Percentiles rank a stretch among this genome's conserved stretches.
These are phyloP conservation scores for Carposina sasakii DNA, from an alignment of 1,140 invertebrate genomes.

Conservation along the genomic window DNA sequence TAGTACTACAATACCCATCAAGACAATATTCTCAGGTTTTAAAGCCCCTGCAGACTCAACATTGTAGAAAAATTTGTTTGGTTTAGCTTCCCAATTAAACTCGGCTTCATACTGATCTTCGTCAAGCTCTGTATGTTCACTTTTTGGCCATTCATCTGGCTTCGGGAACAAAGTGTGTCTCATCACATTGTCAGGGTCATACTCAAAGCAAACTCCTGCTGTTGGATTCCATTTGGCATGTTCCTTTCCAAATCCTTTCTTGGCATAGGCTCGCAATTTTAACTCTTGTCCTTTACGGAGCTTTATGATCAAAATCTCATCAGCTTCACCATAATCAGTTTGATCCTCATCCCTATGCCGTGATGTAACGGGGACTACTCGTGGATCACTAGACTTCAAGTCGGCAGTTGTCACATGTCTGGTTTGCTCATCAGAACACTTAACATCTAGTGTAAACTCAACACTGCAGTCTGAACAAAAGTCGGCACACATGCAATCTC, in stretches of 20 bases:
- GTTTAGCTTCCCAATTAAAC: constrained; percentile 94
- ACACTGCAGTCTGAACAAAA: constrained; percentile 98
- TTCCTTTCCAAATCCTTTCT: constrained; percentile 98
- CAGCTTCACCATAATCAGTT: constrained; percentile 93
- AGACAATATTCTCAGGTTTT: constrained; percentile 97
- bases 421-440: constrained; percentile 94
- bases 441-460: constrained; percentile 97
- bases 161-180: constrained; percentile 97
- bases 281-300: constrained; percentile 98
- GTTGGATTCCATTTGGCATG: constrained; percentile 99
- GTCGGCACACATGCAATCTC: constrained; percentile 97
- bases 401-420: constrained; percentile 97
- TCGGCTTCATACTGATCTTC: constrained; percentile 96
- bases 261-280: constrained; percentile 96
- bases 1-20: constrained; percentile 92
- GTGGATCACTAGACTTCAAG: constrained; percentile 90
- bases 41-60: constrained; percentile 96
- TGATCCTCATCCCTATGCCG: constrained; percentile 92
- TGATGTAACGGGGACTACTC: constrained; percentile 94
- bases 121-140: constrained; percentile 94
- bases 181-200: constrained; percentile 99
- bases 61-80: constrained; percentile 98
- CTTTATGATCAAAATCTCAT: constrained; percentile 98
- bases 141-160: constrained; percentile 99
- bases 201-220: constrained; percentile 97